Evolutionary conservation across 2,888 invertebrate species (phyloP), one percentile per base, ranked within the genome.

Genomic region (Theodoxus fluviatilis): DNA sequence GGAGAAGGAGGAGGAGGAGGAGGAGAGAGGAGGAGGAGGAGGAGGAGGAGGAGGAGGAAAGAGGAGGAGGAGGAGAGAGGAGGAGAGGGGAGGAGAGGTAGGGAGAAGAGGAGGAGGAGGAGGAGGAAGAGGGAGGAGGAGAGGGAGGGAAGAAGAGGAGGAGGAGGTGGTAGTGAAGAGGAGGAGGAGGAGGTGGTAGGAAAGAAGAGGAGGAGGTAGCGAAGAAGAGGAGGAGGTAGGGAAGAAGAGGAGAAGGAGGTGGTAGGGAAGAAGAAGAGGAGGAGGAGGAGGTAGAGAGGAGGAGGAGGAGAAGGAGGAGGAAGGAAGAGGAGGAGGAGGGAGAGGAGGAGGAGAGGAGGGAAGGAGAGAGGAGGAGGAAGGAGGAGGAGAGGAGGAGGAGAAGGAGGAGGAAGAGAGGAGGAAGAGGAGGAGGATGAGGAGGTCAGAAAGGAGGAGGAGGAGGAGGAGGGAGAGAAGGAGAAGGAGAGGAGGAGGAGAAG

Each of bases 371-470:
- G 33, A 52, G 52, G 52, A 28, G 52, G 67, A 67, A 35, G 35
- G 33, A 67, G 67, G 52, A 6, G 52, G 67, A 67, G 47, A 67
- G 67, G 33, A 43, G 43, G 25, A 52, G 25, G 52, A 67, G 35
- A 67, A 18, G 22, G 67, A 31, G 55, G 28, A 33, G 6, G 22
- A 1, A 59, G 59, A 33, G 18, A 31, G 59, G 25, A 25, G 59
- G 3, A 9, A 33, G 25, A 2, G 31, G 6, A 25, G 25, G 9
- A 31, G 28, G 12, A 59, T 7, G 55, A 31, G 59, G 31, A 28
- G n/a, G n/a, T n/a, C n/a, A n/a, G n/a, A n/a, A n/a, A n/a, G n/a
- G 25, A 28, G 28, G 12, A n/a, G n/a, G 22, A n/a, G 7, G 15
- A 7, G 9, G 22, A 7, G 22, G 52, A 52, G 22, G 22, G 9